phyloP scores from a whole-genome alignment of 2,888 invertebrate species.

The Byasa hedistus region DNA sequence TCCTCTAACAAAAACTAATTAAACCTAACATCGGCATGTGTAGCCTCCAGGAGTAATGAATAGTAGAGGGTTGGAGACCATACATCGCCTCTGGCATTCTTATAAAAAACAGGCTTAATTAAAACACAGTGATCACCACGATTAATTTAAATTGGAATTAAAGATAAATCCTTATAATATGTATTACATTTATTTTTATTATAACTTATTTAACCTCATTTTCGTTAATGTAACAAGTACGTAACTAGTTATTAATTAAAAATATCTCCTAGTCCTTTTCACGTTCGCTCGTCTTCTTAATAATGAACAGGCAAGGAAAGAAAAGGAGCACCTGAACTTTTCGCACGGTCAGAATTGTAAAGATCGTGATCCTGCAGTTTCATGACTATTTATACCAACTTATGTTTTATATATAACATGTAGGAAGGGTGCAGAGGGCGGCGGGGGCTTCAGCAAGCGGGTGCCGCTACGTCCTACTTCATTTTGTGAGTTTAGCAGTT shows the following conservation, averaged over 20 bases:
- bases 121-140: conserved; percentile 54
- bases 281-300: conserved; percentile 43
- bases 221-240: neutral
- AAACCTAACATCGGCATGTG: conserved; percentile 69
- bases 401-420: conserved; percentile 41
- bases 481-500: conserved; percentile 45
- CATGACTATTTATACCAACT: conserved; percentile 32
- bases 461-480: conserved; percentile 41
- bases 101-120: conserved; percentile 63
- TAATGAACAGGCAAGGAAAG: conserved; percentile 48
- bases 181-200: neutral
- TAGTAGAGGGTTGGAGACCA: conserved; percentile 49
- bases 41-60: conserved; percentile 63
- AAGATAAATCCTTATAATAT: conserved; percentile 1
- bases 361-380: conserved; percentile 29
- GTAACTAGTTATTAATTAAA: conserved; percentile 8
- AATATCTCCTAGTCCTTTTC: conserved; percentile 6
- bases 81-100: conserved; percentile 40
- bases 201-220: neutral
- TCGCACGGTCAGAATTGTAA: conserved; percentile 22
- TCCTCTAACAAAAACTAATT: conserved; percentile 69
- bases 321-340: conserved; percentile 30
- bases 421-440: conserved; percentile 41
- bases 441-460: conserved; percentile 50
- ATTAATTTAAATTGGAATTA: conserved; percentile 55